Base-by-base conservation (phyloP, 2,797 vertebrate species). In the Saxicola maurus region DNA sequence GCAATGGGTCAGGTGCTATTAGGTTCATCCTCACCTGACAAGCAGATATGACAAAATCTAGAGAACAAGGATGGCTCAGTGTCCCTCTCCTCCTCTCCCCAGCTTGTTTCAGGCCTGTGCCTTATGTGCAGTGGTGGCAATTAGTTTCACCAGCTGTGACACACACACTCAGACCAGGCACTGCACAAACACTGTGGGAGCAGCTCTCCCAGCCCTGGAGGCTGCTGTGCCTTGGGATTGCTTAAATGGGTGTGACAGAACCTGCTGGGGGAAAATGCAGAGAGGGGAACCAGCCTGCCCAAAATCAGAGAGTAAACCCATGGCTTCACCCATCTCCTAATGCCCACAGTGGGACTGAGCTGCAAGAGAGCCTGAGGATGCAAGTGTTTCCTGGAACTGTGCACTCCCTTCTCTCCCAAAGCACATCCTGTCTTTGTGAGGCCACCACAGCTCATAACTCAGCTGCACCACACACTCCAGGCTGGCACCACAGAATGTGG, bases 21-120 rank as follows among this genome's bases (percentile, higher is more conserved):
- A 53, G 38, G 42, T 43, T 43, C 6, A 77, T 45, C 66, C 67
- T 61, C 2, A 6, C 49, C 17, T 48, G 43, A 69, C 18, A 84
- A 85, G 69, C 51, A 77, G 72, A 85, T 78, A 72, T 8, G 9
- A 51, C 33, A 74, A 46, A 3, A n/a, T 52, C 42, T 60, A 19
- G 48, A 67, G 65, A 90, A 85, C 40, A 93, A 87, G 66, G 28
- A 74, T 68, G 37, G 31, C 24, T 80, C 67, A 74, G 42, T 24
- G 30, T 27, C 13, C 46, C n/a, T 18, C n/a, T 83, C 42, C 49
- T 64, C 38, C 57, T 62, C 82, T 40, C 75, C 17, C 43, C n/a
- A 0, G 16, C 30, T 43, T 43, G 21, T 78, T 37, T 69, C 69
- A 80, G 65, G 28, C 43, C n/a, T 72, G 57, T 31, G 72, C 3